Conservation (phyloP, 2,113 vertebrate species). For the Aegotheles bennettii region DNA sequence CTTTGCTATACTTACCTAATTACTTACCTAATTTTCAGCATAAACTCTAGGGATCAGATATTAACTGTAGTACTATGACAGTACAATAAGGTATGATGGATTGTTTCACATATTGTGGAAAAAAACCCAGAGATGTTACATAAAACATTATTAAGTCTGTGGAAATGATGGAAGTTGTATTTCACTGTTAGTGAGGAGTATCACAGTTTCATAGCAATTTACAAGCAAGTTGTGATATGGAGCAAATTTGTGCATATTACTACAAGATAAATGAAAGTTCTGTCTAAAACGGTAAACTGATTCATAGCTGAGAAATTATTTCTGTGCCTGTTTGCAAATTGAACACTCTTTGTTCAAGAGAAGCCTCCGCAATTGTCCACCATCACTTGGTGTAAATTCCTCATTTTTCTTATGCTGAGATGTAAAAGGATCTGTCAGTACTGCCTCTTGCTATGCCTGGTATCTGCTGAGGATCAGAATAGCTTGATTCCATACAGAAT, state of each 20-base stretch:
- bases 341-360: not conserved
- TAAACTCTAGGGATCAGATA: not conserved
- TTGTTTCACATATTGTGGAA: not conserved
- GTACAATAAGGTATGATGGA: not conserved
- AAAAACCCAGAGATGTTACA: not conserved
- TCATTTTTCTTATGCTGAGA: not conserved
- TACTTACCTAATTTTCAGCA: not conserved
- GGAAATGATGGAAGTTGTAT: not conserved
- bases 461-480: not conserved
- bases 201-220: not conserved
- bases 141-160: not conserved
- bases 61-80: not conserved
- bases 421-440: not conserved
- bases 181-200: not conserved
- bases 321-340: not conserved
- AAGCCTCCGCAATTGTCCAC: not conserved
- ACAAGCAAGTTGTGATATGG: not conserved
- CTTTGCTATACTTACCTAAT: not conserved
- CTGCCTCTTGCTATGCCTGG: rapidly evolving
- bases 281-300: not conserved
- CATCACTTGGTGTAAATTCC: not conserved
- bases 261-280: not conserved
- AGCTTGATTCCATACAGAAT: not conserved
- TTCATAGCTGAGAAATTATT: not conserved
- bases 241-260: not conserved